Conservation (phyloP, 2,888 invertebrate species). For the Eristalis arbustorum region DNA sequence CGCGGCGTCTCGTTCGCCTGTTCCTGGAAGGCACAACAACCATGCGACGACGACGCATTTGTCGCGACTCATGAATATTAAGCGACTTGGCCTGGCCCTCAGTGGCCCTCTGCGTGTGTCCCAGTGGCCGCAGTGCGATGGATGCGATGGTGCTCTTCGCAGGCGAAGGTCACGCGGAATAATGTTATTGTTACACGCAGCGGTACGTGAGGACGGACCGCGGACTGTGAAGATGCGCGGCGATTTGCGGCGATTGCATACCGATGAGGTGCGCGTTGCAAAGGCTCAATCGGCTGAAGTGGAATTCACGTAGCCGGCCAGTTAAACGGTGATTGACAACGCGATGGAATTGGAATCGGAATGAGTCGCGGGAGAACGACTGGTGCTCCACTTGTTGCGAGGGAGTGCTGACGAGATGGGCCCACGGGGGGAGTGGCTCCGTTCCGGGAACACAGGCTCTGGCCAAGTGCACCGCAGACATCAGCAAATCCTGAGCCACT, state of each 20-base stretch:
- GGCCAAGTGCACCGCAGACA: no score
- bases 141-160: background rate
- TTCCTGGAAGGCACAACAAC: conserved; percentile 45
- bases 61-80: conserved; percentile 14
- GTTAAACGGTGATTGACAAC: no score
- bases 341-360: no score
- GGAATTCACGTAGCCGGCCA: no score
- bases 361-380: no score
- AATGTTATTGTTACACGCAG: conserved; percentile 58
- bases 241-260: background rate
- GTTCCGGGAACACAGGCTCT: no score
- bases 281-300: background rate
- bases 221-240: background rate
- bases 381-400: no score
- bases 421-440: no score
- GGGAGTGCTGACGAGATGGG: no score
- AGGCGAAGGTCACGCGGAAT: conserved; percentile 61
- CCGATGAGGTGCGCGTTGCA: background rate
- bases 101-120: background rate
- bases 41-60: background rate
- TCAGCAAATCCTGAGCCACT: background rate
- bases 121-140: background rate
- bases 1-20: conserved; percentile 33
- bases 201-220: conserved; percentile 10
- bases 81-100: background rate